Conservation (phyloP, 2,888 invertebrate species). For the Ligdia adustata region DNA sequence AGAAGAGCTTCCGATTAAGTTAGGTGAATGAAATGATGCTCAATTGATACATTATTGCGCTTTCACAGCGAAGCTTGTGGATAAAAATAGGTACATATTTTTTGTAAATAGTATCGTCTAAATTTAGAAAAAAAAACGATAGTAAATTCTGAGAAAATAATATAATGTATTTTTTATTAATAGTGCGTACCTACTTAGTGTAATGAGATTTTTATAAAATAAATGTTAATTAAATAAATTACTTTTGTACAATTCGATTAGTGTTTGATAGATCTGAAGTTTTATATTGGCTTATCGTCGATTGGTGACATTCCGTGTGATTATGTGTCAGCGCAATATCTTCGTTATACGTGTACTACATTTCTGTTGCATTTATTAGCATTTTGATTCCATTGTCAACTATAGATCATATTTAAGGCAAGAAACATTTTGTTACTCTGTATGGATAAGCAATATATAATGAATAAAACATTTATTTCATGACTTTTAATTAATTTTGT, state of each 20-base stretch:
- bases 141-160: constrained; percentile 68
- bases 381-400: constrained; percentile 73
- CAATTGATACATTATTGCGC: constrained; percentile 77
- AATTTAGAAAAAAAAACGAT: constrained; percentile 68
- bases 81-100: constrained; percentile 57
- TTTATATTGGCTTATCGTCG: constrained; percentile 76
- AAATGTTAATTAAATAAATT: constrained; percentile 63
- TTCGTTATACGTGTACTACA: constrained; percentile 63
- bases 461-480: constrained; percentile 60
- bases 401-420: constrained; percentile 70
- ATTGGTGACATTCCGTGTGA: constrained; percentile 48
- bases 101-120: constrained; percentile 77
- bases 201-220: constrained; percentile 77
- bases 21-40: constrained; percentile 70
- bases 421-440: constrained; percentile 78
- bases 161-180: constrained; percentile 68
- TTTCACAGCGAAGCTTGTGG: constrained; percentile 77
- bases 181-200: constrained; percentile 80
- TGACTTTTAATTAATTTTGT: too few relatives aligned
- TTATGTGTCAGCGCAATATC: constrained; percentile 80
- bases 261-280: constrained; percentile 65
- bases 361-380: constrained; percentile 82
- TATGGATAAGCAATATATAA: constrained; percentile 83
- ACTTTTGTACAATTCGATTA: constrained; percentile 74
- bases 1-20: constrained; percentile 64